Evolutionary conservation across 2,797 vertebrate genomes (phyloP), one percentile per base, ranked within the genome.

Genomic region (Arnoldichthys spilopterus): DNA sequence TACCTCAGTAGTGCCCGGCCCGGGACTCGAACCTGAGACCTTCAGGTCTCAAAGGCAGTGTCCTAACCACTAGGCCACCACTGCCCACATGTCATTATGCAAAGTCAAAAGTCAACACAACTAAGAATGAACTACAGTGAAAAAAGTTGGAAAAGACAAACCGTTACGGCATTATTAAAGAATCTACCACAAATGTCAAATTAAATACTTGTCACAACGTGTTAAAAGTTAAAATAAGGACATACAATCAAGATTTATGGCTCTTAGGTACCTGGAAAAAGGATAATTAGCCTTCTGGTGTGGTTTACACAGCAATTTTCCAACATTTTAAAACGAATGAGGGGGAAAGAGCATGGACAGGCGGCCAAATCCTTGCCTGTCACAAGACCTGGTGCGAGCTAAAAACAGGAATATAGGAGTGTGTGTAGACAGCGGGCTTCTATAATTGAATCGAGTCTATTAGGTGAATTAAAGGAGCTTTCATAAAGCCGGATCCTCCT

Each of bases 401-500:
- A 69, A 56, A 67, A 63, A 77, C 58, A 53, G 58, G 62, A 58
- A 67, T 30, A 81, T 78, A 83, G 22, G 68, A 73, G 67, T 45
- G 34, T 49, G 61, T 9, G 28, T 28, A 76, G 16, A 20, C 30
- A 15, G 51, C 16, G 61, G 37, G 16, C 37, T 28, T 16, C 18
- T 6, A 58, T 76, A 85, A 83, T 63, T 74, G 47, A 83, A 68
- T 82, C 51, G 37, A 70, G 70, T 70, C 77, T 72, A 81, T 81
- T 81, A 85, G 64, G 67, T 66, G 54, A 78, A 79, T 72, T 80
- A 86, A 81, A 86, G 81, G 77, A 86, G 82, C 81, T 77, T 49
- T 85, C 85, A 87, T 88, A 87, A 83, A 87, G 82, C 80, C 78
- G 81, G 84, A 88, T 89, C 79, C 74, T 82, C 81, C 75, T 85